These are phyloP conservation scores for Capricornis sumatraensis DNA, from an alignment of 2,113 vertebrate genomes.

Conservation along the genomic window DNA sequence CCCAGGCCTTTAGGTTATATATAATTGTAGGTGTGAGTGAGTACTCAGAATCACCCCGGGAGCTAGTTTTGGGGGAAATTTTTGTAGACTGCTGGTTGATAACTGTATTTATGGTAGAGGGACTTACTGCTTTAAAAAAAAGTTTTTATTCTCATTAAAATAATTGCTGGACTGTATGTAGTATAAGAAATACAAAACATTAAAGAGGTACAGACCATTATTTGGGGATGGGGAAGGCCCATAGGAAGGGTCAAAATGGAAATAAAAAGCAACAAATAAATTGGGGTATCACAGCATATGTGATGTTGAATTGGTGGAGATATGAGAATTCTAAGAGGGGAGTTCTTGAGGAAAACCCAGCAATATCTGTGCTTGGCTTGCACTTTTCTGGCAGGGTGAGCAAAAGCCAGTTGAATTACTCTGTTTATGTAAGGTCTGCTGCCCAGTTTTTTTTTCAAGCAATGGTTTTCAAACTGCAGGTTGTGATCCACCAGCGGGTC, in stretches of 20 bases:
- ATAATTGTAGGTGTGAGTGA: neutral
- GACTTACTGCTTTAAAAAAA: neutral
- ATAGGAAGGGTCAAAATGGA: neutral
- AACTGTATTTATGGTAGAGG: neutral
- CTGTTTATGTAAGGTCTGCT: neutral
- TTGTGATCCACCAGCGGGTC: neutral
- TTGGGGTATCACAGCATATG: neutral
- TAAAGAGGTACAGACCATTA: neutral
- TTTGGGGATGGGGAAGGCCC: neutral
- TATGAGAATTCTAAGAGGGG: neutral
- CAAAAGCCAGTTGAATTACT: neutral
- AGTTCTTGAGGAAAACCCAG: neutral
- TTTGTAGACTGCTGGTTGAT: neutral
- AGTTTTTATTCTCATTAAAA: neutral
- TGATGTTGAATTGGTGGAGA: neutral
- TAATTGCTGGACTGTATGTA: neutral
- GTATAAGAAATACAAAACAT: neutral
- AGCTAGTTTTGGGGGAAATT: neutral
- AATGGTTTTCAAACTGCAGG: neutral
- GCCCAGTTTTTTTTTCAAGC: neutral
- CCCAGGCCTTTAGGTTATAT: neutral
- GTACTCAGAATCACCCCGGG: neutral
- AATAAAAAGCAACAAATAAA: neutral
- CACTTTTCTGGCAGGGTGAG: neutral
- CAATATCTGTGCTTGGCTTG: neutral